Base-by-base conservation (phyloP, 2,797 vertebrate genomes). In the Coracias cyanogaster region DNA sequence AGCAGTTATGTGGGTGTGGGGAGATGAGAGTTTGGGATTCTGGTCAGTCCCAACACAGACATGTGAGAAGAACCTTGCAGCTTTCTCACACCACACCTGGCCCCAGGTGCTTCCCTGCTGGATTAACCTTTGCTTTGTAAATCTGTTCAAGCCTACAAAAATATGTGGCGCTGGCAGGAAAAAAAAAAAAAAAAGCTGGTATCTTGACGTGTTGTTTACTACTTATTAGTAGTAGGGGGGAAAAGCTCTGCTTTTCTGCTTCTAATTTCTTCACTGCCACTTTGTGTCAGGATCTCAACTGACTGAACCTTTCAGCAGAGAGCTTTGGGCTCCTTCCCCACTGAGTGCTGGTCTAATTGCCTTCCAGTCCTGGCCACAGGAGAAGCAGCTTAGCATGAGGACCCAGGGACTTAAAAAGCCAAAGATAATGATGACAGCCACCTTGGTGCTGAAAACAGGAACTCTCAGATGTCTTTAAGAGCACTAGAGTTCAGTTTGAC, bases 301-400 rank as follows among this genome's bases (percentile, higher is more conserved):
- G 7, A 58, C 7, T 21, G 58, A 82, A 66, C 43, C 21, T 93
- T 91, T 90, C 66, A n/a, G n/a, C 35, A 70, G 28, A 62, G 62
- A 76, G 35, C 9, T 89, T 61, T 82, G 66, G 41, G 43, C 31
- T 92, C 71, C 5, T 78, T 96, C 58, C 49, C n/a, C 14, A 10
- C 26, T 72, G 79, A 49, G 31, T 73, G 33, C 55, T 90, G 51
- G 10, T 89, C 41, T 96, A 91, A 96, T 94, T 94, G 69, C 74
- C 72, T 90, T 85, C 48, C 33, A 87, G 37, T 31, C 31, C 39
- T 33, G 37, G 33, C 45, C 46, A 54, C 18, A 39, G 64, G 31
- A 81, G 76, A 60, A 72, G 41, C 12, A 58, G 78, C 8, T 85
- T 73, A 89, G 26, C 58, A 54, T 1, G 10, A 77, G 77, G 39